Base-by-base conservation (phyloP, 2,797 vertebrate genomes). In the Gallinago solitaria region DNA sequence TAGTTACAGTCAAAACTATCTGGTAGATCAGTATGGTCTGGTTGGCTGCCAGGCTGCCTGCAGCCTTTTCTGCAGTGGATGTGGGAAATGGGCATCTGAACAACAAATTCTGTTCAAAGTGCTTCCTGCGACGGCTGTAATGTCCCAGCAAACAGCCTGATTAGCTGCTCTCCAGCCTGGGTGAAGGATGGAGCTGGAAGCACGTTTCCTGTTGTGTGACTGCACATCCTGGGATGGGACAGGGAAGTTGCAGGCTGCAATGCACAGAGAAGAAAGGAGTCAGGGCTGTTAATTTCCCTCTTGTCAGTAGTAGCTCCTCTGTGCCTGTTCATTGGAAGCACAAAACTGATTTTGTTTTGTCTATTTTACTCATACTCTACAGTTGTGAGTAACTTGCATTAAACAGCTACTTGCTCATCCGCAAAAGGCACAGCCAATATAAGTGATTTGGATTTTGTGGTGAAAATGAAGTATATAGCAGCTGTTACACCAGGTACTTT, bases 71-170 rank as follows among this genome's bases (percentile, higher is more conserved):
- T 56, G 17, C 25, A 4, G n/a, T 51, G 74, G 37, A 2, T 43
- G 4, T 70, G 61, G 67, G 50, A 16, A 32, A 11, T 1, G 9
- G 11, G 39, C n/a, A 35, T 33, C 3, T n/a, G 67, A 69, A 6
- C 24, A 56, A 28, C 27, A 56, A 33, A 6, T 24, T 19, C 16
- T 0, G 18, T 28, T 25, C 15, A 4, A 4, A 28, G 64, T 5
- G 27, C 48, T 63, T 16, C 68, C 53, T 70, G 73, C 73, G 12
- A 1, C 0, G 2, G 24, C 59, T 9, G 1, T 9, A 6, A 9
- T 0, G 21, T 25, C 25, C 47, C 1, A 1, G 35, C 48, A 8
- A 2, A 5, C 7, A 2, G 51, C 57, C 65, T 2, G 0, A 1
- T 3, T 3, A 9, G 59, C 80, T 51, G 80, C 64, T 30, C 3